These are phyloP conservation scores for Stegostoma tigrinum DNA, from an alignment of 2,113 vertebrate species.

Conservation along the genomic window DNA sequence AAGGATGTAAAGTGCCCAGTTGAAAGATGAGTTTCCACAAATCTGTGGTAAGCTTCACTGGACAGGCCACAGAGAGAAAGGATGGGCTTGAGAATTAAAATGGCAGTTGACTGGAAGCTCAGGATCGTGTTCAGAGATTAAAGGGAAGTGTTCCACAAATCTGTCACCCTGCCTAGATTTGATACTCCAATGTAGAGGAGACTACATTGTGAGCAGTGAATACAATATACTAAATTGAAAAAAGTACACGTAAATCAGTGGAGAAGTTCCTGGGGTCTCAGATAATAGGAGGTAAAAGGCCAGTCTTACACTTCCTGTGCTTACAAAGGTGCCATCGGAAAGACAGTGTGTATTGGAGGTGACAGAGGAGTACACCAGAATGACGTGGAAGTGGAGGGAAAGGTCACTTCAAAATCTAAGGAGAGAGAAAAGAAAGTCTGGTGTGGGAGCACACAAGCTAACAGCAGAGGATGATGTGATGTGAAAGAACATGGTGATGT, in stretches of 20 bases:
- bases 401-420: neutral
- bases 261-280: neutral
- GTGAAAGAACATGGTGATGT: no score
- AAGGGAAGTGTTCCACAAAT: neutral
- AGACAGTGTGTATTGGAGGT: no score
- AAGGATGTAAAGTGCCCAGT: neutral
- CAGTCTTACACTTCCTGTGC: neutral
- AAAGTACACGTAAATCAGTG: neutral
- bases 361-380: neutral
- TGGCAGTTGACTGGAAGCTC: neutral
- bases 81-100: neutral
- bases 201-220: neutral
- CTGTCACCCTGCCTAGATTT: neutral
- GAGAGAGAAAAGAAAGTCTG: neutral
- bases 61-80: neutral
- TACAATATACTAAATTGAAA: neutral
- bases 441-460: neutral
- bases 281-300: neutral
- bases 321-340: neutral
- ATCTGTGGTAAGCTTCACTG: neutral
- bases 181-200: neutral
- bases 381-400: neutral
- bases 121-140: neutral
- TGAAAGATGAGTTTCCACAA: no score
- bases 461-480: no score